Conservation (phyloP, 2,797 vertebrate species). For the Neopelma chrysocephalum region DNA sequence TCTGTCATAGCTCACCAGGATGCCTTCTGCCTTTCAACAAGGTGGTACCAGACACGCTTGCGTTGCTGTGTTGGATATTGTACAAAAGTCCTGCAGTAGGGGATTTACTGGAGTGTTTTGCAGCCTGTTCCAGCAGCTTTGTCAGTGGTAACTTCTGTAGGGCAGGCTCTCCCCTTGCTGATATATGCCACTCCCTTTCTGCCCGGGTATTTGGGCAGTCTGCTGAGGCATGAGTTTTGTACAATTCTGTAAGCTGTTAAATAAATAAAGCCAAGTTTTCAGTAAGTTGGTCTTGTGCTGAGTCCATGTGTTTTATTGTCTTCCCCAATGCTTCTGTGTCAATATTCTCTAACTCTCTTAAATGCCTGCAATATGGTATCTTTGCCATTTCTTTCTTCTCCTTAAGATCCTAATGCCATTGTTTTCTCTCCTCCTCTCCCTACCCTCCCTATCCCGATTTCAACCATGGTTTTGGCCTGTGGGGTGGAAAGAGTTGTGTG, state of each 20-base stretch:
- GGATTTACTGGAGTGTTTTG: background rate
- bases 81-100: background rate
- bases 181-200: background rate
- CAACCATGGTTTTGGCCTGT: background rate
- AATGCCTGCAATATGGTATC: background rate
- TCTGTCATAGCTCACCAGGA: background rate
- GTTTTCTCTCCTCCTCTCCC: background rate
- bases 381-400: background rate
- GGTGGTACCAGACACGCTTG: rapidly evolving
- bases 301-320: rapidly evolving
- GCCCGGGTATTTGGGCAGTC: rapidly evolving
- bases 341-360: background rate
- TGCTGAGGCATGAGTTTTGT: background rate
- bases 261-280: background rate
- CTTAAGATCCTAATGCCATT: background rate
- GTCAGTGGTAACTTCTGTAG: background rate
- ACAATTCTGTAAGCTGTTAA: background rate
- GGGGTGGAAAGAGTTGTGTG: background rate
- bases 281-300: background rate
- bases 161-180: background rate
- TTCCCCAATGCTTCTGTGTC: background rate
- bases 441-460: background rate
- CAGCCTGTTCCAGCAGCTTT: background rate
- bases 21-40: background rate
- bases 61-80: background rate